phyloP scores from a whole-genome alignment of 1,140 invertebrate genomes.

The Mercenaria mercenaria region DNA sequence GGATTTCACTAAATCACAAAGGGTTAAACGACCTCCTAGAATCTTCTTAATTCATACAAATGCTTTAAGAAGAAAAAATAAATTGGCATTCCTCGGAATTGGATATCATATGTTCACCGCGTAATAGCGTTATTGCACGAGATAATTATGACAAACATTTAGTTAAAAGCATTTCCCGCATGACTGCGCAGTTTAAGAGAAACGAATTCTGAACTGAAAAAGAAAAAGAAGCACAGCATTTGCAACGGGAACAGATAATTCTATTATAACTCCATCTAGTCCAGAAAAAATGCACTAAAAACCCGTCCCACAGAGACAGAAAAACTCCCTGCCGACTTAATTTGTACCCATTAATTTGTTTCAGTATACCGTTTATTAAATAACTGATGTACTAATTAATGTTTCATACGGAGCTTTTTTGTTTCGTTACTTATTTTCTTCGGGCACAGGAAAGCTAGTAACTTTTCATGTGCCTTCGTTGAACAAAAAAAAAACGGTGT shows the following conservation, averaged over 20 bases:
- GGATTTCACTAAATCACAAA: neutral
- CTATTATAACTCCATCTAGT: neutral
- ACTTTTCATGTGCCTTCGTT: too few species aligned
- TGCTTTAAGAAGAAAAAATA: constrained; percentile 6
- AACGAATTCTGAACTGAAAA: neutral
- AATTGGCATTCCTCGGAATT: neutral
- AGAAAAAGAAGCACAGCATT: neutral
- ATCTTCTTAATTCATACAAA: neutral
- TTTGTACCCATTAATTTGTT: neutral
- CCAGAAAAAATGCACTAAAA: neutral
- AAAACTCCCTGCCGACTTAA: neutral
- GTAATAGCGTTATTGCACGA: neutral
- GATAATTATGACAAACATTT: constrained; percentile 7
- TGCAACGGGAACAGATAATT: neutral
- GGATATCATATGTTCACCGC: neutral
- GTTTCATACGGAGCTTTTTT: too few species aligned
- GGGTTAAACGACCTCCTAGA: neutral
- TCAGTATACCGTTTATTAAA: too few species aligned
- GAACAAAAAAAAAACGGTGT: too few species aligned
- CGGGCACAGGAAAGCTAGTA: too few species aligned
- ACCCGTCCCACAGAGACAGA: neutral
- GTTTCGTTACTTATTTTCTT: too few species aligned
- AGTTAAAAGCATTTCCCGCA: constrained; percentile 22
- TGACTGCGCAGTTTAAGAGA: neutral
- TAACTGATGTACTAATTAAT: too few species aligned